A percentile compares a stretch with the other conserved stretches of the same genome.
phyloP scores from a whole-genome alignment of 2,888 invertebrate species.

The Calameuta pallipes region DNA sequence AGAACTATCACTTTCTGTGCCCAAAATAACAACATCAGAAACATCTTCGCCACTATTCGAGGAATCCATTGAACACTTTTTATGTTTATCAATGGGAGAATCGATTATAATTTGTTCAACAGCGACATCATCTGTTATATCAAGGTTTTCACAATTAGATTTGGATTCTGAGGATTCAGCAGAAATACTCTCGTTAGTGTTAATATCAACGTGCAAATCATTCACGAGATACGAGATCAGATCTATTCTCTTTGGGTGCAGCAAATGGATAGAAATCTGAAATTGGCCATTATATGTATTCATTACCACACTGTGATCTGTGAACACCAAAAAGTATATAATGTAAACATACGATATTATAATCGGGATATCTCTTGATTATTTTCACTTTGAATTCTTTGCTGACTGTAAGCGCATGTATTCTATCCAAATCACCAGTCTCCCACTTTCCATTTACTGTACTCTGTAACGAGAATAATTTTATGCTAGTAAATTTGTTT shows the following conservation, averaged over 20 bases:
- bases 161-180: background rate
- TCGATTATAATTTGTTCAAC: conserved; percentile 61
- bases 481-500: background rate
- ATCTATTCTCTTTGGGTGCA: conserved; percentile 24
- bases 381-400: conserved; percentile 70
- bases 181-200: background rate
- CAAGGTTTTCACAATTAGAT: background rate
- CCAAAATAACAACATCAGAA: background rate
- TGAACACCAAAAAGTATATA: background rate
- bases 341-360: conserved; percentile 47
- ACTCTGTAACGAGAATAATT: conserved; percentile 23
- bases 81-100: too few relatives aligned
- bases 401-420: conserved; percentile 72
- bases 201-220: conserved; percentile 19
- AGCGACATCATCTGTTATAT: conserved; percentile 20
- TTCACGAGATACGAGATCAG: conserved; percentile 25
- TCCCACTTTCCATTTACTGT: conserved; percentile 66
- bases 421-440: conserved; percentile 70
- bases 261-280: conserved; percentile 36
- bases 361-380: conserved; percentile 45
- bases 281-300: background rate
- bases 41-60: conserved; percentile 22
- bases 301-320: background rate
- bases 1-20: background rate
- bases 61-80: background rate